phyloP scores from a whole-genome alignment of 1,140 invertebrate genomes.

The Mycetomoellerius zeteki region DNA sequence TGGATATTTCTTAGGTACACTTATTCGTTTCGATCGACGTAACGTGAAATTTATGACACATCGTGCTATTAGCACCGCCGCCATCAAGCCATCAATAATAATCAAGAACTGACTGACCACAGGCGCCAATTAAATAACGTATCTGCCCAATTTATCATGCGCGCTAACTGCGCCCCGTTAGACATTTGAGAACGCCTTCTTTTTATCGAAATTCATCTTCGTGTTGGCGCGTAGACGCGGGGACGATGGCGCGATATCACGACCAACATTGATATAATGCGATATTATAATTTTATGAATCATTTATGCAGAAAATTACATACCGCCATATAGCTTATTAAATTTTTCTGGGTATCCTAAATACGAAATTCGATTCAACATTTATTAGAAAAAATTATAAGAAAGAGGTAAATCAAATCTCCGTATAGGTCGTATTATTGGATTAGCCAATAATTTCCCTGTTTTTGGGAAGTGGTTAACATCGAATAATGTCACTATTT shows the following conservation, averaged over 20 bases:
- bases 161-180: constrained; percentile 35
- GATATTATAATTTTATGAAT: constrained; percentile 41
- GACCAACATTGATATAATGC: constrained; percentile 29
- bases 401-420: not conserved
- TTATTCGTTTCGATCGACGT: constrained; percentile 59
- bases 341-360: not conserved
- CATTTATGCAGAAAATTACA: constrained; percentile 11
- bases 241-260: not conserved
- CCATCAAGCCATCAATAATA: constrained; percentile 52
- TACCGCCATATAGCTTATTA: not conserved
- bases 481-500: no score
- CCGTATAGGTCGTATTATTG: not conserved
- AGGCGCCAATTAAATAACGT: constrained; percentile 61
- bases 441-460: no score
- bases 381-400: not conserved
- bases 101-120: constrained; percentile 58
- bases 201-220: constrained; percentile 61
- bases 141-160: constrained; percentile 61
- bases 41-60: constrained; percentile 60
- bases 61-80: constrained; percentile 27
- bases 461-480: no score
- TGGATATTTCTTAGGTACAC: constrained; percentile 54
- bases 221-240: not conserved
- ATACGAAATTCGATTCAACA: not conserved
- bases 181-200: constrained; percentile 44